phyloP scores from a whole-genome alignment of 2,113 vertebrate species.

The Oreocharis arfaki region DNA sequence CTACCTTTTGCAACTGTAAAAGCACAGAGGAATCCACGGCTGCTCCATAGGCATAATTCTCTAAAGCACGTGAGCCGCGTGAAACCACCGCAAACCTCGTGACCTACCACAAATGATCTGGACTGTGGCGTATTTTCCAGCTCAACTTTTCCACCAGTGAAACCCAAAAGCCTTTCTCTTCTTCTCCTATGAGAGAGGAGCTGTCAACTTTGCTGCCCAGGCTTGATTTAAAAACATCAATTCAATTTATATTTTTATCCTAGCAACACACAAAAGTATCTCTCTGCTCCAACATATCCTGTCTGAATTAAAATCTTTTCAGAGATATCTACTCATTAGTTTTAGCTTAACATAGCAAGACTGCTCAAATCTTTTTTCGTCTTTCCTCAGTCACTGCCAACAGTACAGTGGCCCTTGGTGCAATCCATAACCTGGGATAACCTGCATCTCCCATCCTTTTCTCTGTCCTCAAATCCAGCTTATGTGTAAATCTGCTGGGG shows the following conservation, averaged over 20 bases:
- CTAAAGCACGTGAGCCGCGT: background rate
- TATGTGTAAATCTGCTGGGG: background rate
- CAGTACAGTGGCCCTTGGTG: background rate
- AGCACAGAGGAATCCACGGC: background rate
- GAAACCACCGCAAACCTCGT: background rate
- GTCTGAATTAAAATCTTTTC: constrained; percentile 1
- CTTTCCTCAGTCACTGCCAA: background rate
- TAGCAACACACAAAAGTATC: background rate
- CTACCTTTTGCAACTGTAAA: background rate
- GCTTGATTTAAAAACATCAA: constrained; percentile 21
- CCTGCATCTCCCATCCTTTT: background rate
- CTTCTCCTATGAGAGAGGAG: background rate
- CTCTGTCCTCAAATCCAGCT: background rate
- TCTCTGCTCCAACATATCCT: background rate
- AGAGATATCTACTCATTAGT: background rate
- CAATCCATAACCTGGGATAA: background rate
- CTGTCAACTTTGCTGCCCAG: background rate
- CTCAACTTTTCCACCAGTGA: background rate
- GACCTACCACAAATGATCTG: background rate
- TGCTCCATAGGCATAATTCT: background rate
- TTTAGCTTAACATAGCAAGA: background rate
- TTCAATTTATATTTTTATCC: constrained; percentile 41
- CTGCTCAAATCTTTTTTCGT: background rate
- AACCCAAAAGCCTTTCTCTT: background rate
- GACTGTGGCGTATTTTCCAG: background rate